Conservation (phyloP, 2,113 vertebrate species). For the Archocentrus centrarchus region DNA sequence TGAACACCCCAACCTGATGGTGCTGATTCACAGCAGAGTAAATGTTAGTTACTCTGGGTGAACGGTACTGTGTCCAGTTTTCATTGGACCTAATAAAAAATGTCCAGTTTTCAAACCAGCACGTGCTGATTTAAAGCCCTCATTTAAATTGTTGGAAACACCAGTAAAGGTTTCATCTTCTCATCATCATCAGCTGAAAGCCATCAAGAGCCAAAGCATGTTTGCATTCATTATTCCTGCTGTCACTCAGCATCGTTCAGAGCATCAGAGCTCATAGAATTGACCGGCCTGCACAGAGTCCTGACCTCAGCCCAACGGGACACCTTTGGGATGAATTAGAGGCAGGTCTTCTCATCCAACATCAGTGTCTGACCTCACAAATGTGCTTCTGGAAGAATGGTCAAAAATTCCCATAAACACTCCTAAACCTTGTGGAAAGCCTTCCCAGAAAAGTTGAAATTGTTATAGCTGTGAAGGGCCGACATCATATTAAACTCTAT, state of each 20-base stretch:
- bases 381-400: too few relatives aligned
- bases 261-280: not conserved
- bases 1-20: not conserved
- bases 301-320: too few relatives aligned
- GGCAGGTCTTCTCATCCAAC: too few relatives aligned
- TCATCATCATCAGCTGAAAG: not conserved
- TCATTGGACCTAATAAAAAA: not conserved
- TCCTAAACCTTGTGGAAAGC: too few relatives aligned
- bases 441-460: too few relatives aligned
- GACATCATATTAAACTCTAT: too few relatives aligned
- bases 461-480: too few relatives aligned
- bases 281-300: too few relatives aligned
- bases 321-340: too few relatives aligned
- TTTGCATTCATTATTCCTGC: not conserved
- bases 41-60: not conserved
- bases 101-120: accelerated
- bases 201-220: not conserved
- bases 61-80: not conserved
- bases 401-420: too few relatives aligned
- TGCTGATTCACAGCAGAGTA: not conserved
- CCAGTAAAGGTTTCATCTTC: not conserved
- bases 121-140: not conserved
- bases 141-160: accelerated
- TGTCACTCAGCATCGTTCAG: accelerated
- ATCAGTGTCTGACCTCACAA: too few relatives aligned